phyloP scores from a whole-genome alignment of 2,888 invertebrate genomes.

The Xestia xanthographa region DNA sequence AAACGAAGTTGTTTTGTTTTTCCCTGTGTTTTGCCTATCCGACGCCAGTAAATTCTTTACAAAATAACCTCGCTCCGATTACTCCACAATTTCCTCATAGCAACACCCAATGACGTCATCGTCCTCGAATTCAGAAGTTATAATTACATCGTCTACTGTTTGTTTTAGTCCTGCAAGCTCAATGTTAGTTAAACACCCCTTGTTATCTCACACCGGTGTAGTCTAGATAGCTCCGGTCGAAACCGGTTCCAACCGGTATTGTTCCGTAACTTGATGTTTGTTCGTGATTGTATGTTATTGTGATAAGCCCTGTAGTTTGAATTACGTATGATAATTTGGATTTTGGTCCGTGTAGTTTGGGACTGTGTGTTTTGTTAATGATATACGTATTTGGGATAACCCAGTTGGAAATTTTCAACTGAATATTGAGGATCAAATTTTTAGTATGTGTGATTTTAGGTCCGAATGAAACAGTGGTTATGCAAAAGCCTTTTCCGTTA shows the following conservation, averaged over 20 bases:
- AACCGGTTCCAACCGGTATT: constrained; percentile 63
- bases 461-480: neutral
- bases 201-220: constrained; percentile 68
- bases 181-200: constrained; percentile 65
- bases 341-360: constrained; percentile 58
- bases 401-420: constrained; percentile 19
- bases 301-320: constrained; percentile 67
- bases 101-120: constrained; percentile 35
- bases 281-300: constrained; percentile 66
- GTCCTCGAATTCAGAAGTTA: constrained; percentile 48
- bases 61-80: constrained; percentile 9
- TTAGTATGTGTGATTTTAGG: neutral
- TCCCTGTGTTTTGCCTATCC: no score
- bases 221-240: constrained; percentile 62
- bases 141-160: constrained; percentile 60
- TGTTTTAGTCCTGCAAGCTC: constrained; percentile 60
- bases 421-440: constrained; percentile 1
- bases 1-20: constrained; percentile 1
- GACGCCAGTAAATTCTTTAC: neutral
- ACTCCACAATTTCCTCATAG: constrained; percentile 16
- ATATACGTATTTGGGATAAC: constrained; percentile 49
- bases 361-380: constrained; percentile 60
- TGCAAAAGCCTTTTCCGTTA: neutral
- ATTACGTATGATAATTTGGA: constrained; percentile 69
- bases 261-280: constrained; percentile 64